Percentiles rank a stretch among this genome's conserved stretches.
These are phyloP conservation scores for Clanis bilineata DNA, from an alignment of 2,888 invertebrate genomes.

Conservation along the genomic window DNA sequence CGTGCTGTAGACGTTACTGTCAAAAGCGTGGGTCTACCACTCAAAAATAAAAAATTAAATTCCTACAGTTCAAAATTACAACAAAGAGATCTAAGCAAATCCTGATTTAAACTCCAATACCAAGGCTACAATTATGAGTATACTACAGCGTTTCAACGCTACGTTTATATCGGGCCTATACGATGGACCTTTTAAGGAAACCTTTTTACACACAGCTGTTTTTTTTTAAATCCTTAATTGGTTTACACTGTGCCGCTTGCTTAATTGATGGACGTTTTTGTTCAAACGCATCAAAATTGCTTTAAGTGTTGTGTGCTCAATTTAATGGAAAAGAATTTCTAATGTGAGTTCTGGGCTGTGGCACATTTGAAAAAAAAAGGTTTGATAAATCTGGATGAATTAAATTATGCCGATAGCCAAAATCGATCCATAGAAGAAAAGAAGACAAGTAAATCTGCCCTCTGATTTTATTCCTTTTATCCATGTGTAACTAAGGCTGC, in stretches of 20 bases:
- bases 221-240: slow-evolving; percentile 44
- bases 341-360: neutral
- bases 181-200: slow-evolving; percentile 34
- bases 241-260: slow-evolving; percentile 35
- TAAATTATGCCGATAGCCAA: no score
- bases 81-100: no score
- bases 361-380: no score
- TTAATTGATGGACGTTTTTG: slow-evolving; percentile 26
- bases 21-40: no score
- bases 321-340: slow-evolving; percentile 19
- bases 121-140: neutral
- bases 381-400: no score
- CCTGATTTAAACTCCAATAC: neutral
- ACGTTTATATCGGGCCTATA: neutral
- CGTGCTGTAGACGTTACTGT: no score
- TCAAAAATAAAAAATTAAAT: no score
- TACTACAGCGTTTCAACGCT: neutral
- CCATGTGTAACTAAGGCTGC: slow-evolving; percentile 17
- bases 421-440: no score
- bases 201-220: slow-evolving; percentile 34
- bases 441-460: no score
- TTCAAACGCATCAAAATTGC: slow-evolving; percentile 10
- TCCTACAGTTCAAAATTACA: no score
- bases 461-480: neutral
- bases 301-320: slow-evolving; percentile 17